Evolutionary conservation across 2,113 vertebrate genomes (phyloP).

Genomic region (Tychaedon coryphoeus): DNA sequence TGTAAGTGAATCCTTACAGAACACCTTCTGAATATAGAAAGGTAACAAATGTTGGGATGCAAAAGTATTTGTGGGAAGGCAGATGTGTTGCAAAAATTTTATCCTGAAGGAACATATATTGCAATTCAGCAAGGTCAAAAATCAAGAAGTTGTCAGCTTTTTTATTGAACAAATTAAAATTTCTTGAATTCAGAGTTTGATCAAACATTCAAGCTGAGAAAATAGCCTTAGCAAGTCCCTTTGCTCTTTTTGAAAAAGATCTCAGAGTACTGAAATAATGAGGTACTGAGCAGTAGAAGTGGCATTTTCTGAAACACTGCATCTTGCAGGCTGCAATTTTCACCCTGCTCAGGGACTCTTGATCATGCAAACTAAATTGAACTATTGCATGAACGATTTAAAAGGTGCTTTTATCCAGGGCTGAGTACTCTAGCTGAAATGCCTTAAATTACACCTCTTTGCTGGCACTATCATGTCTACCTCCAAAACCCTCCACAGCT

Average conservation of each 20-base stretch:
- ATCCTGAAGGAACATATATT: background rate
- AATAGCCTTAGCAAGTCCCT: background rate
- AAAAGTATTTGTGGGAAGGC: background rate
- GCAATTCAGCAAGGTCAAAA: background rate
- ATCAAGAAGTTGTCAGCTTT: background rate
- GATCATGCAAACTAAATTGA: background rate
- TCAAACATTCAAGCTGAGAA: background rate
- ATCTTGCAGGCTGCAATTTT: background rate
- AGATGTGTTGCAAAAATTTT: background rate
- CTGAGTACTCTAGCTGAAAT: background rate
- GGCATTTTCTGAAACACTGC: background rate
- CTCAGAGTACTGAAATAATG: background rate
- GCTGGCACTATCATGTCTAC: background rate
- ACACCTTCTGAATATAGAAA: background rate
- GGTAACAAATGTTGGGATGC: background rate
- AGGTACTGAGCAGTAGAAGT: background rate
- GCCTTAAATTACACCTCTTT: background rate
- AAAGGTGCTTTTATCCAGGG: background rate
- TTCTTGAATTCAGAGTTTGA: background rate
- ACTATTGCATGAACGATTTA: background rate
- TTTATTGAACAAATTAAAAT: background rate
- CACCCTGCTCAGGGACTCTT: background rate
- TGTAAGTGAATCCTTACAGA: background rate
- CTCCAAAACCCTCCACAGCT: background rate
- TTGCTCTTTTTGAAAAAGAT: background rate